These are phyloP conservation scores for Ranitomeya imitator DNA, from an alignment of 2,113 vertebrate species.

Conservation along the genomic window DNA sequence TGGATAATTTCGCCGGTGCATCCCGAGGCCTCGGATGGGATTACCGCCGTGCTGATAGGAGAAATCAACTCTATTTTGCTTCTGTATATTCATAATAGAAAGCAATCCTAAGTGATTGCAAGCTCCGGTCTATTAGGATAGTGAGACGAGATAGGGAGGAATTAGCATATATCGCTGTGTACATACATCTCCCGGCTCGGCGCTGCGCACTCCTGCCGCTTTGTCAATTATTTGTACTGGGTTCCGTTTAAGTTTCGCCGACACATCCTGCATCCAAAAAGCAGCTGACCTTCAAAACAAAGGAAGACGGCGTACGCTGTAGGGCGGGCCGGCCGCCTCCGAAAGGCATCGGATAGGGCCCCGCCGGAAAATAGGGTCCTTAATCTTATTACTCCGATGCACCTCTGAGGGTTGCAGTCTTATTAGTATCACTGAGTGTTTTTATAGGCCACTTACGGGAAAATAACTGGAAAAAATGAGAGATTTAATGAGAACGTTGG, in stretches of 20 bases:
- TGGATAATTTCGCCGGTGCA: conserved; percentile 26
- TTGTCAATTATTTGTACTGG: conserved; percentile 10
- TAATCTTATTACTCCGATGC: conserved; percentile 55
- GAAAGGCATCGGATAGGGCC: conserved; percentile 34
- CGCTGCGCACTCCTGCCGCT: conserved; percentile 8
- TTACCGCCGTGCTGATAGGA: conserved; percentile 11
- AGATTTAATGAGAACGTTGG: conserved; percentile 76
- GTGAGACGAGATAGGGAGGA: conserved; percentile 23
- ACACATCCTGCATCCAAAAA: conserved; percentile 11
- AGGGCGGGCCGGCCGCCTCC: conserved; percentile 19
- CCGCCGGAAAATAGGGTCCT: conserved; percentile 49
- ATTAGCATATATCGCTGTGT: conserved; percentile 22
- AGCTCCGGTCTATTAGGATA: conserved; percentile 23
- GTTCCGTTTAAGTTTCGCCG: not conserved
- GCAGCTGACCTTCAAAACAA: conserved; percentile 52
- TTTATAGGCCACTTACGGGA: conserved; percentile 69
- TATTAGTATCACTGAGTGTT: conserved; percentile 62
- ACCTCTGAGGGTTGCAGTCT: conserved; percentile 54
- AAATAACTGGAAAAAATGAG: conserved; percentile 71
- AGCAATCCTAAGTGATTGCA: conserved; percentile 36
- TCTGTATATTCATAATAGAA: conserved; percentile 24
- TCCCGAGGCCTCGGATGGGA: conserved; percentile 34
- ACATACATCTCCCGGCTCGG: conserved; percentile 15
- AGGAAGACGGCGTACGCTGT: not conserved
- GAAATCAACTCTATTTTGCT: conserved; percentile 42